Conservation (phyloP, 2,888 invertebrate genomes). For the Dryococelus australis region DNA sequence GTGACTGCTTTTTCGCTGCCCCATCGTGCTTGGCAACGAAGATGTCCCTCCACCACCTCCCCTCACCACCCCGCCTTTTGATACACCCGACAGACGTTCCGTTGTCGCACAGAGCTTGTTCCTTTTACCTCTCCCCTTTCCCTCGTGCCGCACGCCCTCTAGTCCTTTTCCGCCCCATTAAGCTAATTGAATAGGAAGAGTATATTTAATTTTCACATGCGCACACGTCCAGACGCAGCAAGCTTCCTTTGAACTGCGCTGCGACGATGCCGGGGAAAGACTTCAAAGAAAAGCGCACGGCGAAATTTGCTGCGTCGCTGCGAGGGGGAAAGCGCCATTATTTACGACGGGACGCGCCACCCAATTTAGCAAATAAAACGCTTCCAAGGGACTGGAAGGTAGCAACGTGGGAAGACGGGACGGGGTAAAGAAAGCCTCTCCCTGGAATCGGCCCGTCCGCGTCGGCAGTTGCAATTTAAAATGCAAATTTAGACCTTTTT, state of each 20-base stretch:
- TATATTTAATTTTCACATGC: slow-evolving; percentile 16
- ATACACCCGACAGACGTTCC: neutral
- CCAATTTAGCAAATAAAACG: slow-evolving; percentile 2
- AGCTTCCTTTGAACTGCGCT: neutral
- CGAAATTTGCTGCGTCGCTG: slow-evolving; percentile 8
- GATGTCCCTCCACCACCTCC: neutral
- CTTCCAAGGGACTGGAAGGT: neutral
- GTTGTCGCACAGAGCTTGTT: neutral
- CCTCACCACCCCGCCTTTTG: neutral
- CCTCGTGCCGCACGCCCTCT: neutral
- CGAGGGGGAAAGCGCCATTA: neutral
- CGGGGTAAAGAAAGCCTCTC: neutral
- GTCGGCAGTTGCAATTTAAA: neutral
- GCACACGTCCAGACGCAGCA: neutral
- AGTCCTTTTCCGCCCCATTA: neutral
- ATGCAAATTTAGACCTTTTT: neutral
- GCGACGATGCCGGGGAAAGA: neutral
- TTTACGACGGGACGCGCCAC: neutral
- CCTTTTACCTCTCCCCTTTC: neutral
- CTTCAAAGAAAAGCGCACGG: slow-evolving; percentile 10
- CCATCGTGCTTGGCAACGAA: neutral
- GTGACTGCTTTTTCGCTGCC: neutral
- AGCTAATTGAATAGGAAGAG: slow-evolving; percentile 16
- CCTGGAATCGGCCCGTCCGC: neutral
- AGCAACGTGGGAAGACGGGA: neutral